Percentiles rank a stretch among this genome's conserved stretches.
These are phyloP conservation scores for Caenorhabditis briggsae DNA, from an alignment of 1,140 invertebrate genomes.

Conservation along the genomic window DNA sequence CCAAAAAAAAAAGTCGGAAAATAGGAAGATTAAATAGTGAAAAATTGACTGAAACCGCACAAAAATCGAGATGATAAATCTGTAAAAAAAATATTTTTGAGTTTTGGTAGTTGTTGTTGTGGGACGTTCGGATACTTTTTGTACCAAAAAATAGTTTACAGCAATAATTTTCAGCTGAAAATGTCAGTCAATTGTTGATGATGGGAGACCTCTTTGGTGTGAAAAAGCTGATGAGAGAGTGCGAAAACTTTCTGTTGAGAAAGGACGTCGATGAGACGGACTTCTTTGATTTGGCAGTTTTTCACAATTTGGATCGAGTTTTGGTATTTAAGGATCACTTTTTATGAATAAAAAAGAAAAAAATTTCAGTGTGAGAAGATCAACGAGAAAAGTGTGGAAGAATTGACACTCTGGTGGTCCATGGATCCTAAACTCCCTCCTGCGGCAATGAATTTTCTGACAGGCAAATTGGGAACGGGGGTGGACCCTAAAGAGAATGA, in stretches of 20 bases:
- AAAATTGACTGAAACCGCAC: no score
- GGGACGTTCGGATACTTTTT: no score
- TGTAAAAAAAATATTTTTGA: no score
- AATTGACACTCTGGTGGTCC: background rate
- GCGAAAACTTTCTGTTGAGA: conserved; percentile 37
- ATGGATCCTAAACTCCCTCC: background rate
- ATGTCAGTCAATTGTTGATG: conserved; percentile 11
- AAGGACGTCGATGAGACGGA: conserved; percentile 11
- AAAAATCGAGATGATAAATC: no score
- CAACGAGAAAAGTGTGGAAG: background rate
- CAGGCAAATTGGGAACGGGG: background rate
- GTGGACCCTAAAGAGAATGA: background rate
- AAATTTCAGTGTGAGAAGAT: conserved; percentile 14
- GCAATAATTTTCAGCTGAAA: background rate
- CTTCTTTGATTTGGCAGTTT: background rate
- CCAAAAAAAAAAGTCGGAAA: no score
- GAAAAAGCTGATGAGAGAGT: conserved; percentile 16
- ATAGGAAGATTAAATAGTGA: no score
- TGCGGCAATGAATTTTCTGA: background rate
- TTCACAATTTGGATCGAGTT: conserved; percentile 18
- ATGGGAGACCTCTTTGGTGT: conserved; percentile 38
- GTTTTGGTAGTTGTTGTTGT: no score
- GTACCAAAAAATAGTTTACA: no score
- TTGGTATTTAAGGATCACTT: background rate
- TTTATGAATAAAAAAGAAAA: no score